A percentile compares a stretch with the other conserved stretches of the same genome.
phyloP scores from a whole-genome alignment of 2,797 vertebrate genomes.

The Calcarius lapponicus region DNA sequence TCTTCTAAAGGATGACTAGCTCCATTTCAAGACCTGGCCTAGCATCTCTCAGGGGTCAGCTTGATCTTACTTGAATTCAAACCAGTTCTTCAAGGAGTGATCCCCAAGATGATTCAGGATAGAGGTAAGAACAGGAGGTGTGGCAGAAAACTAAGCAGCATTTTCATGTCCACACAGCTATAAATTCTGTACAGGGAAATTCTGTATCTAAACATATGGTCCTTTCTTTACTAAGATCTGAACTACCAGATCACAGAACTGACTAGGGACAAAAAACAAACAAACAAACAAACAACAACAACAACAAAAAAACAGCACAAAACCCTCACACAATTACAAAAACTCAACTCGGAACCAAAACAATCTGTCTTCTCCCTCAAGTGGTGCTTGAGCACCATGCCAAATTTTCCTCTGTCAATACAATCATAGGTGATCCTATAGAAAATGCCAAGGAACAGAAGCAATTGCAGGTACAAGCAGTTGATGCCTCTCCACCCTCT shows the following conservation, averaged over 20 bases:
- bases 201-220: background rate
- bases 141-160: background rate
- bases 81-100: background rate
- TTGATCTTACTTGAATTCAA: background rate
- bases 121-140: background rate
- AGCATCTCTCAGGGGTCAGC: background rate
- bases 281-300: too few species aligned
- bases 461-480: background rate
- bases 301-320: background rate
- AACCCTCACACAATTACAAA: background rate
- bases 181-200: background rate
- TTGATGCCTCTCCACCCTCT: fast-evolving
- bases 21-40: background rate
- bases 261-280: background rate
- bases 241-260: background rate
- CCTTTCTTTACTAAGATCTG: background rate
- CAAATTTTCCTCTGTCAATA: background rate
- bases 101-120: background rate
- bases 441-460: background rate
- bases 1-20: background rate
- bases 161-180: background rate
- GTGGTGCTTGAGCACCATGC: background rate
- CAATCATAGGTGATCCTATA: background rate
- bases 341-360: background rate
- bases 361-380: background rate